Conservation (phyloP, 2,888 invertebrate species). For the Epinotia brunnichana region DNA sequence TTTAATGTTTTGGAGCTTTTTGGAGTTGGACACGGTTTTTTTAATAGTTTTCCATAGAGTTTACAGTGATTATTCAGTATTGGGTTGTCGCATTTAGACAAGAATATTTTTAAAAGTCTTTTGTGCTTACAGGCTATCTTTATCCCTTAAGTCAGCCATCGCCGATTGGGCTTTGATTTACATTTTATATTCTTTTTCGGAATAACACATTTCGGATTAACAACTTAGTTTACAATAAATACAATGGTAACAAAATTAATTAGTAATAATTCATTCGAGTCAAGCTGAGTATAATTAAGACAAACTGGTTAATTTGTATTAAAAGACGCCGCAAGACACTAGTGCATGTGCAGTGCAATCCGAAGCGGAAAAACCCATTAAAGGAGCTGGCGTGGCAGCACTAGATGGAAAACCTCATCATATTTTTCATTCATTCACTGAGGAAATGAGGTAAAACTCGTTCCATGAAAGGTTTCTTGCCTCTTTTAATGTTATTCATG, state of each 20-base stretch:
- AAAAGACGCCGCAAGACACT: slow-evolving; percentile 8
- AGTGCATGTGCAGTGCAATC: slow-evolving; percentile 4
- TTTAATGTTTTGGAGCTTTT: too few relatives aligned
- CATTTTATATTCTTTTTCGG: too few relatives aligned
- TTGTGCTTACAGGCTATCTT: too few relatives aligned
- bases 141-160: too few relatives aligned
- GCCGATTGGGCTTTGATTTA: too few relatives aligned
- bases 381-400: background rate
- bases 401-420: slow-evolving; percentile 32
- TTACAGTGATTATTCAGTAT: too few relatives aligned
- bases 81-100: too few relatives aligned
- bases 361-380: background rate
- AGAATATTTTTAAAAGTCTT: too few relatives aligned
- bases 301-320: background rate
- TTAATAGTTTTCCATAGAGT: too few relatives aligned
- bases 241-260: background rate
- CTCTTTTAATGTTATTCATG: slow-evolving; percentile 40
- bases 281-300: background rate
- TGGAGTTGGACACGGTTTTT: too few relatives aligned
- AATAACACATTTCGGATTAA: too few relatives aligned
- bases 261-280: background rate
- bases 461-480: slow-evolving; percentile 44
- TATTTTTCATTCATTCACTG: slow-evolving; percentile 41
- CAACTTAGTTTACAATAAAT: background rate
- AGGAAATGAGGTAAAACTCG: slow-evolving; percentile 44